Percentiles rank a stretch among this genome's conserved stretches.
Evolutionary conservation across 2,888 invertebrate genomes (phyloP).

Genomic region (Odontomyia ornata): DNA sequence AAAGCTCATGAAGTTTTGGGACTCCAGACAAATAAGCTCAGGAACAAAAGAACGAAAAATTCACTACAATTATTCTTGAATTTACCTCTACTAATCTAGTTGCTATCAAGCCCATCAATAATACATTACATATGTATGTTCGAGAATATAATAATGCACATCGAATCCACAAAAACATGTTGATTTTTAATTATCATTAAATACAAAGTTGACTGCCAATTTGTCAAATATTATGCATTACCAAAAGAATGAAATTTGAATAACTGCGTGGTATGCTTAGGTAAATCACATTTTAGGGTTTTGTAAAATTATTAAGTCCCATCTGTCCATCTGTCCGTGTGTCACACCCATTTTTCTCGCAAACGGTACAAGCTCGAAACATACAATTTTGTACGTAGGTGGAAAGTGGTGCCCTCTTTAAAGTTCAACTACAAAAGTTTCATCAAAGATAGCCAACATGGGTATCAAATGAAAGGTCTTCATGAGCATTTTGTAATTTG

Average conservation of each 20-base stretch:
- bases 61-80: slow-evolving; percentile 76
- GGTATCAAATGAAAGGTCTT: too few relatives aligned
- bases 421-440: too few relatives aligned
- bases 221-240: slow-evolving; percentile 3
- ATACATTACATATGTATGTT: slow-evolving; percentile 67
- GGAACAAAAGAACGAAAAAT: slow-evolving; percentile 78
- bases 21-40: slow-evolving; percentile 82
- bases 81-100: slow-evolving; percentile 79
- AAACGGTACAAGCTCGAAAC: too few relatives aligned
- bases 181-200: neutral
- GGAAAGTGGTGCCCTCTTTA: too few relatives aligned
- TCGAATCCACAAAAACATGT: neutral
- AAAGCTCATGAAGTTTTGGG: slow-evolving; percentile 70
- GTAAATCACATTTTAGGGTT: too few relatives aligned
- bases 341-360: too few relatives aligned
- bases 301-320: too few relatives aligned
- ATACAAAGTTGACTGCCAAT: slow-evolving; percentile 32
- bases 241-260: neutral
- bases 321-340: too few relatives aligned
- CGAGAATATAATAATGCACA: slow-evolving; percentile 69
- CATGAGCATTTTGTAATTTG: too few relatives aligned
- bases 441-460: too few relatives aligned
- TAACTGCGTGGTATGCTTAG: slow-evolving; percentile 22
- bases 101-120: slow-evolving; percentile 63
- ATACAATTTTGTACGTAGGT: too few relatives aligned